Conservation (phyloP, 2,888 invertebrate genomes). For the Schizotus pectinicornis region DNA sequence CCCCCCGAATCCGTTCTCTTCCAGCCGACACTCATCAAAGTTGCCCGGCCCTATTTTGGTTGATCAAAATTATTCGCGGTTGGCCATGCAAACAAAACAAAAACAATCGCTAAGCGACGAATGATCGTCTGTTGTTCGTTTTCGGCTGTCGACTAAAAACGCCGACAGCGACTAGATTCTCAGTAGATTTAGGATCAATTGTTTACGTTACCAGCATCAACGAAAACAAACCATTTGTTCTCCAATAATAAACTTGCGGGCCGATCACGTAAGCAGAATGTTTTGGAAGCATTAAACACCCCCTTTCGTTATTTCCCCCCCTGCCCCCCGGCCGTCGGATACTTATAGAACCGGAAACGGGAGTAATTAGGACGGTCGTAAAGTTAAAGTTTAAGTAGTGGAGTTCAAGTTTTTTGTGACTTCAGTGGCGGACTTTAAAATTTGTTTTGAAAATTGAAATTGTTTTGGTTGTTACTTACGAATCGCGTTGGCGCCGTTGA, state of each 20-base stretch:
- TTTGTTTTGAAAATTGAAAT: no score
- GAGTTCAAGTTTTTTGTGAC: no score
- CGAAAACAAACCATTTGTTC: conserved; percentile 23
- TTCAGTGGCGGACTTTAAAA: no score
- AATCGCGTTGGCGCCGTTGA: no score
- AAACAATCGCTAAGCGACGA: no score
- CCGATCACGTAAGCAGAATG: conserved; percentile 4
- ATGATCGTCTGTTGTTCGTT: no score
- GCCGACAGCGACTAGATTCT: neutral
- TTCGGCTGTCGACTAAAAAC: no score
- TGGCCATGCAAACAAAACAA: no score
- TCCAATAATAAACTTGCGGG: conserved; percentile 23
- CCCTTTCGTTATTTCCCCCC: neutral
- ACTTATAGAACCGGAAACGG: no score
- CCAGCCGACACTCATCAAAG: conserved; percentile 68
- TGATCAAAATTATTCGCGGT: conserved; percentile 1
- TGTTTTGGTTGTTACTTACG: no score
- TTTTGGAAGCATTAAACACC: neutral
- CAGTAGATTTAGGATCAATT: conserved; percentile 19
- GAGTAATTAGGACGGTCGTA: no score
- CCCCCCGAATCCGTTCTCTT: conserved; percentile 71
- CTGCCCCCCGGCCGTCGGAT: neutral
- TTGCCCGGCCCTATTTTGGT: neutral
- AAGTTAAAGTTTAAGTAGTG: no score
- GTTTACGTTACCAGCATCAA: conserved; percentile 13